These are phyloP conservation scores for Pelodiscus sinensis DNA, from an alignment of 2,113 vertebrate genomes.

Conservation along the genomic window DNA sequence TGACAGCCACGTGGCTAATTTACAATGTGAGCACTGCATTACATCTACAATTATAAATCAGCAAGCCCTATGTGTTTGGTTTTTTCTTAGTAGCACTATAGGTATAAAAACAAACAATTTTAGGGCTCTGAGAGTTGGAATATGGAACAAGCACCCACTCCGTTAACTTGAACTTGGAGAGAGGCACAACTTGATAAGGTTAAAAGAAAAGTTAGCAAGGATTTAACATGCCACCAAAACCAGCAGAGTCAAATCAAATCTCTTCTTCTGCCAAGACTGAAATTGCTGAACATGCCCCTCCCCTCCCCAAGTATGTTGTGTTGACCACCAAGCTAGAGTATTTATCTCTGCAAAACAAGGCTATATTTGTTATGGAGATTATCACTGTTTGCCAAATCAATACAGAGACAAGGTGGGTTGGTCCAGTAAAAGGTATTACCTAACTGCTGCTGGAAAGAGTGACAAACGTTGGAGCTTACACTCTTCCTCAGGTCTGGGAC, in stretches of 20 bases:
- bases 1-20: conserved; percentile 21
- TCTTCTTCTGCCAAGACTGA: conserved; percentile 23
- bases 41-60: conserved; percentile 45
- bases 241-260: not conserved
- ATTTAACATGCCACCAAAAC: conserved; percentile 24
- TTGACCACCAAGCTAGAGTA: not conserved
- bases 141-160: conserved; percentile 31
- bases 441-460: not conserved
- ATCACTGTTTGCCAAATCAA: not conserved
- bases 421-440: not conserved
- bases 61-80: conserved; percentile 20
- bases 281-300: not conserved
- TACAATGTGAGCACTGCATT: conserved; percentile 49
- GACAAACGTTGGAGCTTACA: not conserved
- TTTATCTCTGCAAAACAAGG: conserved; percentile 7
- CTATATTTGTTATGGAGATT: not conserved
- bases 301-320: not conserved
- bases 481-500: not conserved
- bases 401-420: not conserved
- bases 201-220: not conserved
- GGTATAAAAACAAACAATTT: conserved; percentile 51
- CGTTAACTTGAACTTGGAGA: conserved; percentile 12
- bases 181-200: not conserved
- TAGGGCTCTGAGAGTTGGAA: conserved; percentile 6
- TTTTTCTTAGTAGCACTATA: conserved; percentile 34